Evolutionary conservation across 2,797 vertebrate genomes (phyloP), one percentile per base, ranked within the genome.

Genomic region (Rhadinocentrus ornatus): DNA sequence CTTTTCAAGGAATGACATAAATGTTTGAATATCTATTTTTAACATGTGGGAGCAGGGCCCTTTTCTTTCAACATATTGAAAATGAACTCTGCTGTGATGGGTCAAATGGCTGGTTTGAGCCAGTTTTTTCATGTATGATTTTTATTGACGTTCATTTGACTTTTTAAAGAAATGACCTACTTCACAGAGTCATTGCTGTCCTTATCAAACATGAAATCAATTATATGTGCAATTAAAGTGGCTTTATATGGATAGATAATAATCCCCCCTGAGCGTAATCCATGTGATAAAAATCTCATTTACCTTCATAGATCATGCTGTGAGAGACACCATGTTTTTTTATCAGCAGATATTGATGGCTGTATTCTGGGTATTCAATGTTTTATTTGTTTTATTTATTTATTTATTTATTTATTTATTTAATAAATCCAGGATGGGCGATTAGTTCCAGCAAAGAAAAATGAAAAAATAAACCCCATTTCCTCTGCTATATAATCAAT

Each of bases 201-300:
- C 8, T 69, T 75, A 65, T 75, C 80, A n/a, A 77, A 77, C 57
- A 80, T n/a, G 39, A 71, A 67, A 86, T 79, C 63, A 76, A 80
- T 85, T 81, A 80, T 50, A 72, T 70, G 75, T 67, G 46, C 70
- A 69, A 80, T 81, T 65, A 81, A 81, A 84, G 60, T 57, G 66
- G 54, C 71, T 80, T 86, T 80, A 52, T 16, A 73, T 54, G 4
- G 67, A 39, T 57, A 53, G 39, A 29, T 66, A 58, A 60, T 24
- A 31, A 50, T 70, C 79, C 66, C 50, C 6, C 15, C 34, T 16
- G n/a, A 62, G 60, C 26, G 32, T 84, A 73, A 85, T 86, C 79
- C 55, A 53, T 26, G 69, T 66, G 78, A 88, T 83, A 74, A 62
- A 75, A 86, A 80, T 81, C 70, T 77, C 0, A 75, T 81, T 68